phyloP scores from a whole-genome alignment of 2,888 invertebrate species.

The Leucoptera coffeella region DNA sequence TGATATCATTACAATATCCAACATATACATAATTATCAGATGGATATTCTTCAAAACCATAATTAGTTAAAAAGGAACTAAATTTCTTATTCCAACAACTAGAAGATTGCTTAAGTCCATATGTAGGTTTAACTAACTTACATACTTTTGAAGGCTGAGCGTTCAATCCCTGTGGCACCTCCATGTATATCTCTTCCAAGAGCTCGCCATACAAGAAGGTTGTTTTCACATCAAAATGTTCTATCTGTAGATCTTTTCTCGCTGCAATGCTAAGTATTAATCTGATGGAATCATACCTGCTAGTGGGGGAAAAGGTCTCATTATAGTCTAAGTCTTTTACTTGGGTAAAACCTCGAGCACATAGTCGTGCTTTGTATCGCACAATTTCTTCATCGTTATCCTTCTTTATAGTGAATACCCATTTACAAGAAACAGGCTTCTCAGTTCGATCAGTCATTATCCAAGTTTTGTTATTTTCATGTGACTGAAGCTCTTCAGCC shows the following conservation, averaged over 20 bases:
- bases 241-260: not conserved
- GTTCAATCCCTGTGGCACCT: not conserved
- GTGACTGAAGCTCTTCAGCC: slow-evolving; percentile 1
- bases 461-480: slow-evolving; percentile 6
- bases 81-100: slow-evolving; percentile 2
- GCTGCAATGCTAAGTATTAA: slow-evolving; percentile 6
- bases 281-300: slow-evolving; percentile 9
- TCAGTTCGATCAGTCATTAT: slow-evolving; percentile 3
- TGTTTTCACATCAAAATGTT: slow-evolving; percentile 4
- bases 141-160: not conserved
- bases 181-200: not conserved
- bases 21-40: not conserved
- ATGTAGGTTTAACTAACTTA: slow-evolving; percentile 1
- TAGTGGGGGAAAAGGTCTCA: slow-evolving; percentile 8
- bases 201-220: slow-evolving; percentile 4
- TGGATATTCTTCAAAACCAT: not conserved
- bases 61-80: not conserved
- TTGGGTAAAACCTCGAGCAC: slow-evolving; percentile 9
- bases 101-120: slow-evolving; percentile 1
- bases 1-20: not conserved
- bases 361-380: slow-evolving; percentile 9
- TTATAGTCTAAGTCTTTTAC: slow-evolving; percentile 6
- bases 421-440: slow-evolving; percentile 8
- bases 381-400: slow-evolving; percentile 7
- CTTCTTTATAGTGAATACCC: slow-evolving; percentile 9